These are phyloP conservation scores for Erinaceus europaeus DNA, from an alignment of 2,113 vertebrate genomes.

Conservation along the genomic window DNA sequence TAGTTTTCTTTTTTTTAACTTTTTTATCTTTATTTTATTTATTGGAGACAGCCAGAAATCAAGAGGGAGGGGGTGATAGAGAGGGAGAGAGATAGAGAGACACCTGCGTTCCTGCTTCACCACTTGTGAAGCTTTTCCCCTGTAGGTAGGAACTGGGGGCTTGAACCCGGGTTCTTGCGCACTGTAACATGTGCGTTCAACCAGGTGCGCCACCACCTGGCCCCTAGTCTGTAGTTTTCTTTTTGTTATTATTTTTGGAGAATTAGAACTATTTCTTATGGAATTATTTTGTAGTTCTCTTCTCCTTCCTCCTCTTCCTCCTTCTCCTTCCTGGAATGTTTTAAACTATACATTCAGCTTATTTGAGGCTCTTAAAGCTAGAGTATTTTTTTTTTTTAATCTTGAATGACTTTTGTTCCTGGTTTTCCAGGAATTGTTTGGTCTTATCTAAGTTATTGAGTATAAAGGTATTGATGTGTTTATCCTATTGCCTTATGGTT, in stretches of 20 bases:
- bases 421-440: not conserved
- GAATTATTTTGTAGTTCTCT: no score
- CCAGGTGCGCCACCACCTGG: no score
- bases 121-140: conserved; percentile 24
- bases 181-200: no score
- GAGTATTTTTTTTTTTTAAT: not conserved
- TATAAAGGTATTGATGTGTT: not conserved
- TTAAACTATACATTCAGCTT: not conserved
- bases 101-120: no score
- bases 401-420: not conserved
- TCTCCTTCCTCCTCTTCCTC: no score
- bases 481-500: conserved; percentile 2
- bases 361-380: not conserved
- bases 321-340: not conserved
- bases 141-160: not conserved
- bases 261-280: no score
- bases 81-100: no score
- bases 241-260: no score
- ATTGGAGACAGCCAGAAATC: no score
- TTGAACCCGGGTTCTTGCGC: no score
- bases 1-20: conserved; percentile 31
- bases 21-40: not conserved
- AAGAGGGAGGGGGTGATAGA: no score
- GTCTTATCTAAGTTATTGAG: conserved; percentile 16
- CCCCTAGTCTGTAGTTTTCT: no score